Evolutionary conservation across 2,113 vertebrate species (phyloP).

Genomic region (Lepidothrix coronata): DNA sequence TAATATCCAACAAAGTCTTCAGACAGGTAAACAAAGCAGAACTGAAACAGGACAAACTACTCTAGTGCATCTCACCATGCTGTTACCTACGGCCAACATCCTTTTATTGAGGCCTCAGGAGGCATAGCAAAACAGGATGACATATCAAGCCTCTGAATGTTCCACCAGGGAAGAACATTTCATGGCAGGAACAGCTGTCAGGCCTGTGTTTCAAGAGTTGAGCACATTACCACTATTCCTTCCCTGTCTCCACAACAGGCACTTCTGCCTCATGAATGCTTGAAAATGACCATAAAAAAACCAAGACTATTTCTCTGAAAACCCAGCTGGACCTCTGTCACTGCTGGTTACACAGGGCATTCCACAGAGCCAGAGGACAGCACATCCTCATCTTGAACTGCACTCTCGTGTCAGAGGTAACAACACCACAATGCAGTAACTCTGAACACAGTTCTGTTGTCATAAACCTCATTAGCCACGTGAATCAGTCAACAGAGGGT

Average conservation of each 20-base stretch:
- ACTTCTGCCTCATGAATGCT: background rate
- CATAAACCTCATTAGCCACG: background rate
- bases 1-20: background rate
- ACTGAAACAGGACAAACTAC: background rate
- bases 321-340: background rate
- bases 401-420: background rate
- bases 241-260: background rate
- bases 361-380: background rate
- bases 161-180: background rate
- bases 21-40: background rate
- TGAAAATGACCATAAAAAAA: background rate
- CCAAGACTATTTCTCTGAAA: background rate
- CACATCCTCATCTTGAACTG: background rate
- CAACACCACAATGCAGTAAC: accelerated
- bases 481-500: background rate
- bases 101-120: background rate
- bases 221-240: background rate
- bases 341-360: background rate
- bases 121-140: background rate
- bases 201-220: background rate
- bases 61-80: background rate
- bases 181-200: background rate
- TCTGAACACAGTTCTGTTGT: background rate
- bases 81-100: accelerated
- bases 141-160: background rate